Evolutionary conservation across 2,888 invertebrate species (phyloP), one percentile per base, ranked within the genome.

Genomic region (Desoria tigrina): DNA sequence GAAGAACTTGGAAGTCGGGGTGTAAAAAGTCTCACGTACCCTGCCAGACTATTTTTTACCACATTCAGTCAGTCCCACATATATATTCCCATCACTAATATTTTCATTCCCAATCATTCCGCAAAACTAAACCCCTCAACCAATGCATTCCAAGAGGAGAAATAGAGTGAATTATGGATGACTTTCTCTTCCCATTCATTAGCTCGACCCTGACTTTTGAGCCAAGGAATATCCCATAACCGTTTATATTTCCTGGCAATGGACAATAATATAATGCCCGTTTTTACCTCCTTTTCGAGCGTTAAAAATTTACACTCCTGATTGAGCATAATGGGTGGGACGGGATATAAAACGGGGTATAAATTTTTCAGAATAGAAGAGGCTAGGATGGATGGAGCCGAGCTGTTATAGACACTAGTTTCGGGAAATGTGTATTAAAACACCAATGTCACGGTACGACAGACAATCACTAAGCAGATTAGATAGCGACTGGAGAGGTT

Each of bases 191-290:
- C 6, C 24, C 55, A 9, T 55, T 55, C 51, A 55, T 55, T 55
- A 55, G 32, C 55, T 32, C 28, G 27, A 27, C 16, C 26, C 14
- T 18, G 55, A 55, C 55, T 26, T 55, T 16, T 9, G n/a, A 27
- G 24, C 28, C n/a, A 55, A 55, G 28, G 7, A 32, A 55, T 55
- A 32, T 26, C n/a, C 9, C 39, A 45, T 21, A 32, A 55, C 55
- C 32, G 7, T 7, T 53, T 53, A 9, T 27, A 24, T 26, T 32
- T 24, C 32, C 18, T n/a, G 55, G 27, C 55, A 55, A 55, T 9
- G 28, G 55, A 55, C 55, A 55, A 55, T 55, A n/a, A n/a, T n/a
- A n/a, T n/a, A n/a, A n/a, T n/a, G n/a, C 21, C 49, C 49, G 21
- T n/a, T n/a, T n/a, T n/a, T n/a, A n/a, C n/a, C n/a, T n/a, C n/a